Base-by-base conservation (phyloP, 2,888 invertebrate genomes). In the Synanthedon andrenaeformis region DNA sequence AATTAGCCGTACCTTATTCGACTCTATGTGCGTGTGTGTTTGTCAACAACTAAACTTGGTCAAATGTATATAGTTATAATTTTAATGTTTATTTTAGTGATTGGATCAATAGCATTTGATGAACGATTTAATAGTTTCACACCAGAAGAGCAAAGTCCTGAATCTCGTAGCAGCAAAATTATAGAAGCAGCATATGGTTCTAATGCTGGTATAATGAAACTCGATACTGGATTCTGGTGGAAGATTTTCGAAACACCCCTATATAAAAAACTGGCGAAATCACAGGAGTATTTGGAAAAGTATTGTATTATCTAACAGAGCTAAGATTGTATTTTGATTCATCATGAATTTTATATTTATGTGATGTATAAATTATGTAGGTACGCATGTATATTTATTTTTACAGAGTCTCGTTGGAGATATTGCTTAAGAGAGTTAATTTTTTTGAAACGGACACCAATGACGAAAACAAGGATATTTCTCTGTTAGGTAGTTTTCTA, bases 141-240 rank as follows among this genome's bases (percentile, higher is more conserved):
- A 0, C 63, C 72, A 1, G 66, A 84, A 19, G 93, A 94, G 69
- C 88, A 91, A 65, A 62, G 79, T 14, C 63, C 79, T 0, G 63
- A 89, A 45, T 94, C 95, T 0, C 83, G 89, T 53, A 92, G 92
- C 41, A 91, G 92, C 3, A 90, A 82, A 65, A 79, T 94, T 3
- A 94, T 96, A 60, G 71, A 89, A 35, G 91, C 95, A 1, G 93
- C 96, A 0, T 90, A 92, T 58, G 87, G 87, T 1, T 92, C 94
- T 4, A 96, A 96, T 66, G 89, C 91, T 61, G 91, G 90, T 45
- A 91, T 92, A 51, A 82, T 93, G 65, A 89, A 89, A 66, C 89
- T 93, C 2, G 94, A 94, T 65, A 92, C 92, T 70, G 92, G 92
- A 0, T 89, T 91, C 57, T 69, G 94, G 3, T 96, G 96, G 94